Conservation (phyloP, 1,140 invertebrate genomes). For the Ostrea edulis region DNA sequence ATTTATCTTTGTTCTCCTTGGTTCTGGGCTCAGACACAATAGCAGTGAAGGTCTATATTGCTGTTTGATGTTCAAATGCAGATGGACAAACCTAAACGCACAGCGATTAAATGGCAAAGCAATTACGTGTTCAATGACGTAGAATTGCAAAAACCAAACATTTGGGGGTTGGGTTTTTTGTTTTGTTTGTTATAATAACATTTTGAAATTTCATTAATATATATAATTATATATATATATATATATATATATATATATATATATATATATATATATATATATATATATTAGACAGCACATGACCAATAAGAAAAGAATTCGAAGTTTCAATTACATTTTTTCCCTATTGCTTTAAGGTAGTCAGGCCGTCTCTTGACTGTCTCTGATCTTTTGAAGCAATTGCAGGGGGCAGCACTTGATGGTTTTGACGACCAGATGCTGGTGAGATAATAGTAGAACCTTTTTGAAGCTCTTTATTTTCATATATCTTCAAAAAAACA, state of each 20-base stretch:
- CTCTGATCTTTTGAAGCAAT: conserved; percentile 12
- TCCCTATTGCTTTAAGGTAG: neutral
- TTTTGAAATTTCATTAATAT: neutral
- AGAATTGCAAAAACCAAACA: neutral
- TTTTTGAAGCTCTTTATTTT: conserved; percentile 27
- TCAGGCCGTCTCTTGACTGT: neutral
- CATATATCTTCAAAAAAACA: conserved; percentile 13
- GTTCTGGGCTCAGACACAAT: neutral
- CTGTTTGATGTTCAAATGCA: neutral
- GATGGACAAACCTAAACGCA: neutral
- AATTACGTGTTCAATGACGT: too few species aligned
- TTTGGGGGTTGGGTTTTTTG: too few species aligned
- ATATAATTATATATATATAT: too few species aligned
- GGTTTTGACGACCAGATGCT: conserved; percentile 3
- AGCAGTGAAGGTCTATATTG: neutral
- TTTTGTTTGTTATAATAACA: neutral
- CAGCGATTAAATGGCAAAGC: neutral
- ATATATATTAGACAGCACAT: neutral
- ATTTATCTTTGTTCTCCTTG: neutral
- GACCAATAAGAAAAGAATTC: neutral
- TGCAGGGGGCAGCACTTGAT: neutral
- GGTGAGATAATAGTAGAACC: neutral
- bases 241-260: too few species aligned
- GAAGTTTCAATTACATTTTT: neutral
- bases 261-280: too few species aligned